Conservation (phyloP, 2,797 vertebrate genomes). For the Cossypha polioptera region DNA sequence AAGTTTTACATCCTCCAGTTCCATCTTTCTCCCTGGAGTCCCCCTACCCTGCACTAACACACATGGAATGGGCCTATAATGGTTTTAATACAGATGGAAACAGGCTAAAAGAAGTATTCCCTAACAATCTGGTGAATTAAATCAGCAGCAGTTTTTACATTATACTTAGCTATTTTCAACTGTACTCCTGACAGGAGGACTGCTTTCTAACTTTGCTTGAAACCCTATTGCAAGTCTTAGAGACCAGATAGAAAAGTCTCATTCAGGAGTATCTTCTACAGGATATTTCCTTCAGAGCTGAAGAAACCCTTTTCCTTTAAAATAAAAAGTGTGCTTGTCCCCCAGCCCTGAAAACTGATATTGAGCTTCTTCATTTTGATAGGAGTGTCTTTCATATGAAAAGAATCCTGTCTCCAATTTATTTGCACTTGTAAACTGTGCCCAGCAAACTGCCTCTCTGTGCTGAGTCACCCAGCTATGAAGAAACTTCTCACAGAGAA, state of each 20-base stretch:
- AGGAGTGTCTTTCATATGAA: conserved; percentile 17
- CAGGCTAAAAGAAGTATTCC: not conserved
- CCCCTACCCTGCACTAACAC: not conserved
- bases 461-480: conserved; percentile 37
- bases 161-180: not conserved
- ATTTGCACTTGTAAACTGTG: conserved; percentile 63
- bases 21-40: not conserved
- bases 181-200: not conserved
- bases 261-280: not conserved
- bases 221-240: not conserved
- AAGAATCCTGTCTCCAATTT: conserved; percentile 49
- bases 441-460: conserved; percentile 40
- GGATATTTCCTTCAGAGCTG: not conserved
- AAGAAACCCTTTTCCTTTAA: not conserved
- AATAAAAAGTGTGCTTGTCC: not conserved
- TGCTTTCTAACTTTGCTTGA: not conserved
- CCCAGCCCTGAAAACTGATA: not conserved
- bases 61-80: not conserved
- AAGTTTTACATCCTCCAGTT: not conserved
- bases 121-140: not conserved
- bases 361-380: conserved; percentile 32
- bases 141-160: not conserved
- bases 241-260: not conserved
- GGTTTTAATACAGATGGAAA: not conserved
- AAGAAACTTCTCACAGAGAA: conserved; percentile 37